A percentile compares a stretch with the other conserved stretches of the same genome.
Conservation (phyloP, 2,113 vertebrate species). For the Crotalus helleri region DNA sequence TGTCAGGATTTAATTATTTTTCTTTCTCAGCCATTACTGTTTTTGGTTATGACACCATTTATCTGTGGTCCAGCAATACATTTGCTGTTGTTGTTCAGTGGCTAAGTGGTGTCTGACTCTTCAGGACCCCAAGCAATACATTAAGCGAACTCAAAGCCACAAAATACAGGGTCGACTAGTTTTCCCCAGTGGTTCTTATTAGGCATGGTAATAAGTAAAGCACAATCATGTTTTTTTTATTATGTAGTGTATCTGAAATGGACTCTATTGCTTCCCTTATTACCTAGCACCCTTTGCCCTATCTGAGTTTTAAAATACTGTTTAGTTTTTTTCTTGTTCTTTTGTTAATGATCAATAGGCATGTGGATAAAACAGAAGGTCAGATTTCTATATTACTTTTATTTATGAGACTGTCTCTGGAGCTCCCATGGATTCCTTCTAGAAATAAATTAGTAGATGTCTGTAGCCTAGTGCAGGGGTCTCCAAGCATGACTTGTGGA, state of each 20-base stretch:
- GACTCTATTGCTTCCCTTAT: neutral
- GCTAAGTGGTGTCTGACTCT: neutral
- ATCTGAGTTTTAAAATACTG: neutral
- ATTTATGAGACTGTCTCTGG: neutral
- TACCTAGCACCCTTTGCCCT: neutral
- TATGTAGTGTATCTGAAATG: neutral
- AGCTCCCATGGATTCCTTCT: neutral
- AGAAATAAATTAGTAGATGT: neutral
- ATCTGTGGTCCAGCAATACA: neutral
- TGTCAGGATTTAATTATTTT: neutral
- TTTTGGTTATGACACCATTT: neutral
- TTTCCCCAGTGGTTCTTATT: neutral
- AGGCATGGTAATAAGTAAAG: neutral
- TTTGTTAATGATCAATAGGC: neutral
- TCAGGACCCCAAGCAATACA: neutral
- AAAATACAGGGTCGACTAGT: neutral
- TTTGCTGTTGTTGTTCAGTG: neutral
- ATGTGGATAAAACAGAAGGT: neutral
- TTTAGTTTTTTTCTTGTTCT: neutral
- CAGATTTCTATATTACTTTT: neutral
- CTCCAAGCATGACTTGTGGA: neutral
- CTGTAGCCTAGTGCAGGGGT: neutral
- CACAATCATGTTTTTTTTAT: neutral
- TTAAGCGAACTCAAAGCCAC: neutral
- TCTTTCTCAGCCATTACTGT: constrained; percentile 1